These are phyloP conservation scores for Drosophila leontia DNA, from an alignment of 1,140 invertebrate species.

Conservation along the genomic window DNA sequence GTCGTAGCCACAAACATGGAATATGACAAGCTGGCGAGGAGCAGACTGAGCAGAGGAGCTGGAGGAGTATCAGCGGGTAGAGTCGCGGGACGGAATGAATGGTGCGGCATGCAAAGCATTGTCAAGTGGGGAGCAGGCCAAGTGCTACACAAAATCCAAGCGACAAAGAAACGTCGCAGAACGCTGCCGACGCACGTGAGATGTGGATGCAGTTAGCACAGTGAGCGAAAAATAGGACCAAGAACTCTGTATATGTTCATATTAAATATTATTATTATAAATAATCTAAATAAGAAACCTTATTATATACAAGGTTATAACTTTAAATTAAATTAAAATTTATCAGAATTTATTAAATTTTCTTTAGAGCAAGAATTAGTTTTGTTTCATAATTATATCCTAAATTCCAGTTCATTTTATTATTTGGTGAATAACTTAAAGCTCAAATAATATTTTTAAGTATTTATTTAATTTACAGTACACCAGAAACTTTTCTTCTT, in stretches of 20 bases:
- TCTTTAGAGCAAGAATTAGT: no score
- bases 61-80: not conserved
- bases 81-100: not conserved
- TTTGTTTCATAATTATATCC: no score
- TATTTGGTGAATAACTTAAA: no score
- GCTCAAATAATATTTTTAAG: no score
- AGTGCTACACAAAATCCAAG: conserved; percentile 72
- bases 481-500: no score
- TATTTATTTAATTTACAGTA: no score
- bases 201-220: conserved; percentile 46
- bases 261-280: no score
- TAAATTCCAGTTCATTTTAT: no score
- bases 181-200: conserved; percentile 52
- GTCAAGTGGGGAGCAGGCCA: conserved; percentile 77
- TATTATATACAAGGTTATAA: no score
- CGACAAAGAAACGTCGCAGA: conserved; percentile 64
- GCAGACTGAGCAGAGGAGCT: conserved; percentile 7
- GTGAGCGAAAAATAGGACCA: not conserved
- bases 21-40: conserved; percentile 70
- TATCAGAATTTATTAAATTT: no score
- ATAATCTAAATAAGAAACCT: no score
- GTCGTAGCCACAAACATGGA: conserved; percentile 81
- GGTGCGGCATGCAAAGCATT: conserved; percentile 74
- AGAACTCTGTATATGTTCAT: not conserved
- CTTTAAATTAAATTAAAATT: no score